Evolutionary conservation across 2,888 invertebrate genomes (phyloP), one percentile per base, ranked within the genome.

Genomic region (Rhimphoctona megacephalus): DNA sequence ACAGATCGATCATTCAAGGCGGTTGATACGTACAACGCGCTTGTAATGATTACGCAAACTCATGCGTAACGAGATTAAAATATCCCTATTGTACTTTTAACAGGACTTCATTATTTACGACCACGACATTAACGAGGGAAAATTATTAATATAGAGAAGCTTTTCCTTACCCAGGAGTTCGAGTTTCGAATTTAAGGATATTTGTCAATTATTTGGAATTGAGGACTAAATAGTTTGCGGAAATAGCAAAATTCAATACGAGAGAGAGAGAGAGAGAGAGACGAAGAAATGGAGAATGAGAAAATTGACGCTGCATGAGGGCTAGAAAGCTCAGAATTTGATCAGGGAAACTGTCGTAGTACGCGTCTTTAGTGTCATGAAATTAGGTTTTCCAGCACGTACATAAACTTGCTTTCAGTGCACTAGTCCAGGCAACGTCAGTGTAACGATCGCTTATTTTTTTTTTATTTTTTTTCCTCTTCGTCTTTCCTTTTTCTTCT

Each of bases 351-450:
- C 43, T 33, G 52, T 77, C 49, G 52, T 64, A 54, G 72, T 54
- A 76, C 54, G 57, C 36, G 77, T 49, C 52, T 25, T 78, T 39
- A 49, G 17, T 57, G 66, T 69, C 66, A 46, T 49, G 54, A 52
- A 81, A 77, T 85, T 85, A 25, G 66, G 77, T 72, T 81, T 77
- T 78, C 77, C 39, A 54, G 43, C 66, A 77, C 77, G 70, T 74
- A 74, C 52, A 52, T 52, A 85, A 77, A 78, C 77, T 70, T 72
- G 69, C 61, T 70, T 46, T 33, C 19, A 33, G 17, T 49, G 49
- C 67, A 57, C 11, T 52, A 25, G 43, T 52, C 19, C 78, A 33
- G 46, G 74, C 79, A 74, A 22, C 69, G 73, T 74, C 79, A 39
- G 49, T 69, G 57, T 52, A 67, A 61, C n/a, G n/a, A 57, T 61